These are phyloP conservation scores for Ivindomyrus marchei DNA, from an alignment of 2,113 vertebrate genomes.

Conservation along the genomic window DNA sequence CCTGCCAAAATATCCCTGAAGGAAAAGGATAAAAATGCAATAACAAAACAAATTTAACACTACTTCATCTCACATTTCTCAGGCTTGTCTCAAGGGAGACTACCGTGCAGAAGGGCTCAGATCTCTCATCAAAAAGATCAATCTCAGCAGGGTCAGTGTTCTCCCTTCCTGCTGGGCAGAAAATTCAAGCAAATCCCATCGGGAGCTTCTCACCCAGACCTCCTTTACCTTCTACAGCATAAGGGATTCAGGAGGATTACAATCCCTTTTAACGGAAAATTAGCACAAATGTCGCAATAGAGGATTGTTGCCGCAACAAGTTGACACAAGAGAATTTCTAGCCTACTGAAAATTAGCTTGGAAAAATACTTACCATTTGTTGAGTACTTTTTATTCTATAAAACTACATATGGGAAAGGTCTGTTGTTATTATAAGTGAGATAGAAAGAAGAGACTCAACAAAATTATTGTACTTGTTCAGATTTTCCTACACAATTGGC, in stretches of 20 bases:
- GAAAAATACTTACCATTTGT: neutral
- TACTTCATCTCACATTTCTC: neutral
- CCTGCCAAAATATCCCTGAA: neutral
- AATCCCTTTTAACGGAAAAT: neutral
- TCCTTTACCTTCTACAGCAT: neutral
- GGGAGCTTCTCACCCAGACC: neutral
- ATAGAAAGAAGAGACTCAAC: neutral
- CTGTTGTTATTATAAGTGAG: neutral
- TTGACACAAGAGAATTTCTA: neutral
- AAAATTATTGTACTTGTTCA: neutral
- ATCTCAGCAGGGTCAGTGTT: neutral
- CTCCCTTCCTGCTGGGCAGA: neutral
- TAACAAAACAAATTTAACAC: neutral
- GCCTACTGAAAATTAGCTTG: neutral
- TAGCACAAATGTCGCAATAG: neutral
- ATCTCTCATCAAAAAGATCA: neutral
- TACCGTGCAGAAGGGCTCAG: neutral
- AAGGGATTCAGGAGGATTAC: neutral
- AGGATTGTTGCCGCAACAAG: neutral
- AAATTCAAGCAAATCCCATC: neutral
- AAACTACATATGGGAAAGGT: neutral
- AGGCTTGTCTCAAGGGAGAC: neutral
- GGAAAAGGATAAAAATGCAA: neutral
- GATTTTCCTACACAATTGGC: neutral
- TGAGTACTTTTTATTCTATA: neutral